Evolutionary conservation across 2,797 vertebrate species (phyloP).

Genomic region (Tapirus indicus): DNA sequence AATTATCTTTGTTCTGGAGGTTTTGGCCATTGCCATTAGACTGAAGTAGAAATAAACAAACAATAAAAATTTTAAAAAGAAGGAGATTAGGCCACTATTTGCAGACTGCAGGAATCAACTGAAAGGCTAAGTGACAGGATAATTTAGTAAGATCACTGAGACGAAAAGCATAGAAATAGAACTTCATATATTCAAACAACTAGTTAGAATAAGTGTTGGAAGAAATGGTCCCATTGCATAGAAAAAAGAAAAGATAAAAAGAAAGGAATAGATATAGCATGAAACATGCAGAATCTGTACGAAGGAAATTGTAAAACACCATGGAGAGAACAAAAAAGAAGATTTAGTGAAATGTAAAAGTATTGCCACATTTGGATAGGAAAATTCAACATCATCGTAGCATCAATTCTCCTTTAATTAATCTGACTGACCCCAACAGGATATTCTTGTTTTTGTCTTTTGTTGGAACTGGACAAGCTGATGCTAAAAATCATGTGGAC

Average conservation of each 20-base stretch:
- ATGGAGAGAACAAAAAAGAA: neutral
- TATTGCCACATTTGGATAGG: neutral
- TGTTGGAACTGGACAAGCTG: neutral
- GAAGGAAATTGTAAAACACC: neutral
- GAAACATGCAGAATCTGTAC: neutral
- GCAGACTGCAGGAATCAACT: neutral
- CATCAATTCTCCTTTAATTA: neutral
- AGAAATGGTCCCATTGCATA: neutral
- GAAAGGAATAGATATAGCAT: neutral
- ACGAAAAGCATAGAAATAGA: neutral
- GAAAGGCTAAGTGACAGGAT: neutral
- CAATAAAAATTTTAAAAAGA: neutral
- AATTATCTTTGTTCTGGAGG: neutral
- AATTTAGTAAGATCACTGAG: neutral
- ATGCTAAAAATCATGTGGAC: neutral
- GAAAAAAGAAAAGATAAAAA: neutral
- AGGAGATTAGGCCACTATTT: neutral
- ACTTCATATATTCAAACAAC: neutral
- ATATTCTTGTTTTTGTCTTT: neutral
- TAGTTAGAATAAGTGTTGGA: neutral
- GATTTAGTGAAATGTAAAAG: neutral
- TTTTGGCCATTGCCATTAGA: neutral
- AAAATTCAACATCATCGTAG: neutral
- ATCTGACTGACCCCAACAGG: neutral
- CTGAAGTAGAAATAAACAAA: neutral